Percentiles rank a stretch among this genome's conserved stretches.
phyloP scores from a whole-genome alignment of 2,113 vertebrate species.

The Orycteropus afer region DNA sequence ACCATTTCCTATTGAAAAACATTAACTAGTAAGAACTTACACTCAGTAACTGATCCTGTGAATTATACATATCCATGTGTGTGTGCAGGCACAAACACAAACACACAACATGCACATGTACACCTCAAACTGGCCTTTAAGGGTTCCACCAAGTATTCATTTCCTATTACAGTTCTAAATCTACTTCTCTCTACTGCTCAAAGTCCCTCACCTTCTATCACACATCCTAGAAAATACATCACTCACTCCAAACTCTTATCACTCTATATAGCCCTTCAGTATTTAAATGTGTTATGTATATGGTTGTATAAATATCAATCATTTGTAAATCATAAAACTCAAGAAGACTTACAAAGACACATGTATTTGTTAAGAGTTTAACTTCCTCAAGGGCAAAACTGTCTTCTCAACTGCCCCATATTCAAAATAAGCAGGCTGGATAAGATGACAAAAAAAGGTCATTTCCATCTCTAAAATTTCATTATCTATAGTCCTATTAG shows the following conservation, averaged over 20 bases:
- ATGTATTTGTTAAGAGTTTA: neutral
- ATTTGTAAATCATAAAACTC: neutral
- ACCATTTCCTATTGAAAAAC: neutral
- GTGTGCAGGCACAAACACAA: neutral
- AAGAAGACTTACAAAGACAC: neutral
- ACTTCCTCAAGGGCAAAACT: constrained; percentile 15
- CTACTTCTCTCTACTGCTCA: neutral
- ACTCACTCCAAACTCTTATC: neutral
- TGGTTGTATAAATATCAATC: neutral
- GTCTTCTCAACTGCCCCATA: neutral
- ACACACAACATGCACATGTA: neutral
- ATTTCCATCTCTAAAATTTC: neutral
- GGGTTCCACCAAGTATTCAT: neutral
- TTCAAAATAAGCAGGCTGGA: constrained; percentile 14
- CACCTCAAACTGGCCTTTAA: neutral
- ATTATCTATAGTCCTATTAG: neutral
- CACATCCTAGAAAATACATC: neutral
- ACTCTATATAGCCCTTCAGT: neutral
- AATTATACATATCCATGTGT: neutral
- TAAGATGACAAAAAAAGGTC: neutral
- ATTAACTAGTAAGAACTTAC: neutral
- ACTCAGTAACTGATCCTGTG: neutral
- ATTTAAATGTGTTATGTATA: neutral
- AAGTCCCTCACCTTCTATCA: neutral
- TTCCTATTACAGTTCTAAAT: neutral